These are phyloP conservation scores for Drosophila mimetica DNA, from an alignment of 2,888 invertebrate genomes.

Conservation along the genomic window DNA sequence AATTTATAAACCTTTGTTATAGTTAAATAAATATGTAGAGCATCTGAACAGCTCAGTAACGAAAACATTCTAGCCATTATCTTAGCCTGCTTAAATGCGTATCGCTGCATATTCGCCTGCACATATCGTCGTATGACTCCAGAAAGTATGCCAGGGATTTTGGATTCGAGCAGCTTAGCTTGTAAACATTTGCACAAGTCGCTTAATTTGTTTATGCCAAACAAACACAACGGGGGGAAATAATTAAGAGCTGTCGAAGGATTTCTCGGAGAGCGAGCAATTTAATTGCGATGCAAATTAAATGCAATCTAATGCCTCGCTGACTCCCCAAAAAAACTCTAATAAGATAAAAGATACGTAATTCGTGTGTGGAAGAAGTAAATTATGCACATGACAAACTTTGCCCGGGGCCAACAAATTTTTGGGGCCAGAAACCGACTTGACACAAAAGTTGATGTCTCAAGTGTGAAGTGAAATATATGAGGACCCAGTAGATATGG, in stretches of 20 bases:
- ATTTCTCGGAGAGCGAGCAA: constrained; percentile 31
- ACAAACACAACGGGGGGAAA: constrained; percentile 55
- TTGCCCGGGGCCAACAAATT: constrained; percentile 40
- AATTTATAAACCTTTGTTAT: too few relatives aligned
- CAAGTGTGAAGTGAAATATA: constrained; percentile 71
- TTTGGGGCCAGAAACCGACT: constrained; percentile 39
- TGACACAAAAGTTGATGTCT: constrained; percentile 73
- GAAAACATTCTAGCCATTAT: constrained; percentile 16
- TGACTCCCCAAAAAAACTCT: constrained; percentile 42
- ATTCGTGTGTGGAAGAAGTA: constrained; percentile 48
- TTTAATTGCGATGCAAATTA: constrained; percentile 66
- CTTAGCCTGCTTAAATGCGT: constrained; percentile 52
- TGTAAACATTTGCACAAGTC: constrained; percentile 58
- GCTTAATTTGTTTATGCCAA: constrained; percentile 65
- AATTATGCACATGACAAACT: constrained; percentile 67
- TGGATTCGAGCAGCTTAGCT: constrained; percentile 27
- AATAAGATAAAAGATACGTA: constrained; percentile 53
- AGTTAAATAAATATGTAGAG: background rate
- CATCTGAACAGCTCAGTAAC: background rate
- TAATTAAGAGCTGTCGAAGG: constrained; percentile 57
- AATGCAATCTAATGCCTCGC: constrained; percentile 53
- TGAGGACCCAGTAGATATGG: constrained; percentile 25
- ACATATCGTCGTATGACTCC: constrained; percentile 12
- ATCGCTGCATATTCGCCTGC: constrained; percentile 36
- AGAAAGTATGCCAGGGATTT: constrained; percentile 37